Conservation (phyloP, 2,797 vertebrate genomes). For the Myotis myotis region DNA sequence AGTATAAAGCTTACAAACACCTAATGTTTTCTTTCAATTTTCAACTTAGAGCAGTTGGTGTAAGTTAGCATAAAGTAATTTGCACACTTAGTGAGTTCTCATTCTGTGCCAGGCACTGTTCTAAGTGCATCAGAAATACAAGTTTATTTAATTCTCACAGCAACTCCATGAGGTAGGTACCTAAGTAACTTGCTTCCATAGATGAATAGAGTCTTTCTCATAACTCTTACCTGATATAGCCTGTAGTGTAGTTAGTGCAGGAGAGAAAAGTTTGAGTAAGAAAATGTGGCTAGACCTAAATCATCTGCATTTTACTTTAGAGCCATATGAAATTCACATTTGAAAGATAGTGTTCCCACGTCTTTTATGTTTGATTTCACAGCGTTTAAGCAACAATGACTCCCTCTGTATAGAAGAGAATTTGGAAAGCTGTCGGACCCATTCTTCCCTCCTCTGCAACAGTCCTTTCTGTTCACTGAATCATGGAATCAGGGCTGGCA, state of each 20-base stretch:
- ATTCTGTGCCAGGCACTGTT: background rate
- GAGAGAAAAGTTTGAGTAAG: background rate
- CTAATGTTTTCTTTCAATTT: background rate
- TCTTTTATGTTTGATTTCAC: constrained; percentile 29
- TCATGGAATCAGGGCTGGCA: constrained; percentile 49
- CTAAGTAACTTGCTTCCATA: background rate
- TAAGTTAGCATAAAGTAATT: background rate
- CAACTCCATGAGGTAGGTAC: background rate
- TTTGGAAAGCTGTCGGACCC: constrained; percentile 29
- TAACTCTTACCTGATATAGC: background rate
- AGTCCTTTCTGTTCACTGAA: constrained; percentile 53
- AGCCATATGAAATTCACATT: constrained; percentile 36
- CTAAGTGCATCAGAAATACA: background rate
- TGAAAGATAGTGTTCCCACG: background rate
- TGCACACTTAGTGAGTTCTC: background rate
- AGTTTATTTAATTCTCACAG: background rate
- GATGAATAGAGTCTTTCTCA: background rate
- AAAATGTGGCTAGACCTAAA: background rate
- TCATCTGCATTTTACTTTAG: constrained; percentile 3
- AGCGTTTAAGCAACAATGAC: background rate
- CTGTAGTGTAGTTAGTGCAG: background rate
- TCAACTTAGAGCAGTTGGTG: background rate
- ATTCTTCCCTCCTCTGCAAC: background rate
- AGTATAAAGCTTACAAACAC: background rate
- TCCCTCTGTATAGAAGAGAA: background rate